Base-by-base conservation (phyloP, 2,113 vertebrate species). In the Cygnus buccinator region DNA sequence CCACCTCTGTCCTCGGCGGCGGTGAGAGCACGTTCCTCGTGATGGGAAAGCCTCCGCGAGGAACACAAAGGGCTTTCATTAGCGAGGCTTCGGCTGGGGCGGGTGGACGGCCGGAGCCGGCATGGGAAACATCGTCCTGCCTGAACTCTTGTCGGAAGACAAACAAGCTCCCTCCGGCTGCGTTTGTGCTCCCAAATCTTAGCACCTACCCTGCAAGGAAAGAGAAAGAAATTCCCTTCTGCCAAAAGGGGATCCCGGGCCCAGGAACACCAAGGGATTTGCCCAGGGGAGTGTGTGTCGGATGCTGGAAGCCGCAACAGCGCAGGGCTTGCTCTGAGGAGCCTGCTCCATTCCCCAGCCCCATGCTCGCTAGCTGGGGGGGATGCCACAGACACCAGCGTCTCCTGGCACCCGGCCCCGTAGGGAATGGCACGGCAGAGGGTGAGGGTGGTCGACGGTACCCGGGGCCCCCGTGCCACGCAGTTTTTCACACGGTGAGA, bases 61-160 rank as follows among this genome's bases (percentile, higher is more conserved):
- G 8, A 95, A 87, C 78, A 95, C 92, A 90, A 94, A 96, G 92
- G 71, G 50, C 85, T 94, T 92, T 95, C 79, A 81, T 61, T 18
- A 48, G 48, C 58, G 33, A 84, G 91, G 87, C 80, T 23, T 65
- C 0, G 1, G 79, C 16, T 0, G 83, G 58, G 35, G 4, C 83
- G 25, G 8, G 4, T 1, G 21, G 81, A 77, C 2, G 4, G 90
- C 77, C 68, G 66, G 87, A 1, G 3, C 93, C 3, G 2, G 61
- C 41, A 50, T 4, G 0, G 66, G 90, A 46, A 63, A 63, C 74
- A 35, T 85, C 52, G 39, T 68, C 84, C 87, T 22, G 0, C 11
- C 2, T 54, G 50, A 33, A n/a, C 55, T 84, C 57, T 41, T 18
- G 25, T 22, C 2, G 9, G 35, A 66, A 61, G 46, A 16, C 37